Percentiles rank a stretch among this genome's conserved stretches.
Conservation (phyloP, 2,113 vertebrate genomes). For the Apteryx mantelli region DNA sequence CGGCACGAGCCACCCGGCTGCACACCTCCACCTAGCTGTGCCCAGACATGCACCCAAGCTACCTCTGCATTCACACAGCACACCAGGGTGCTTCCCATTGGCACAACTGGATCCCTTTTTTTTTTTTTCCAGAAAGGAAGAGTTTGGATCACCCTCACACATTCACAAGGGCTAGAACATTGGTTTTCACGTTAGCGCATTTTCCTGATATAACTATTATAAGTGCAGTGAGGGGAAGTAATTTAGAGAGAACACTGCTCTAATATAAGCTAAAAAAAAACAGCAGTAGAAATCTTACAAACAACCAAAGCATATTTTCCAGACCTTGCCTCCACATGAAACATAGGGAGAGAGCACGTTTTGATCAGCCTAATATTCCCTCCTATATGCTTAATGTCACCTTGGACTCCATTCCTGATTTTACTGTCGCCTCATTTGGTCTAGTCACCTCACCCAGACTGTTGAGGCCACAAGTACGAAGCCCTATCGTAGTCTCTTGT, state of each 20-base stretch:
- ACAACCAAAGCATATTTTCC: neutral
- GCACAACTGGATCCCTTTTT: neutral
- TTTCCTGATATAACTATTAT: neutral
- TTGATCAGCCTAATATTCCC: neutral
- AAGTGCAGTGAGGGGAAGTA: neutral
- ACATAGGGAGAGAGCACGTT: neutral
- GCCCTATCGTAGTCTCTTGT: neutral
- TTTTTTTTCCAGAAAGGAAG: neutral
- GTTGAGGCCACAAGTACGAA: neutral
- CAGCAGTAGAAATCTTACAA: neutral
- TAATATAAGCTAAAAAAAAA: neutral
- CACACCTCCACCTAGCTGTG: neutral
- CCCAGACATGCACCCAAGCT: neutral
- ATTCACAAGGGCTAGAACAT: neutral
- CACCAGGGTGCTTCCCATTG: accelerated
- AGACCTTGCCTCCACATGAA: neutral
- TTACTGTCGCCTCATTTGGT: neutral
- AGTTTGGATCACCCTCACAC: neutral
- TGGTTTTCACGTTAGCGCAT: neutral
- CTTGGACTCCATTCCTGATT: neutral
- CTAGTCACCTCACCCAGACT: neutral
- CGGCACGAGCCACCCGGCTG: accelerated
- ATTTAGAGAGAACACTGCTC: neutral
- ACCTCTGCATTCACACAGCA: neutral
- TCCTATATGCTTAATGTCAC: neutral